Base-by-base conservation (phyloP, 2,888 invertebrate genomes). In the Acleris holmiana region DNA sequence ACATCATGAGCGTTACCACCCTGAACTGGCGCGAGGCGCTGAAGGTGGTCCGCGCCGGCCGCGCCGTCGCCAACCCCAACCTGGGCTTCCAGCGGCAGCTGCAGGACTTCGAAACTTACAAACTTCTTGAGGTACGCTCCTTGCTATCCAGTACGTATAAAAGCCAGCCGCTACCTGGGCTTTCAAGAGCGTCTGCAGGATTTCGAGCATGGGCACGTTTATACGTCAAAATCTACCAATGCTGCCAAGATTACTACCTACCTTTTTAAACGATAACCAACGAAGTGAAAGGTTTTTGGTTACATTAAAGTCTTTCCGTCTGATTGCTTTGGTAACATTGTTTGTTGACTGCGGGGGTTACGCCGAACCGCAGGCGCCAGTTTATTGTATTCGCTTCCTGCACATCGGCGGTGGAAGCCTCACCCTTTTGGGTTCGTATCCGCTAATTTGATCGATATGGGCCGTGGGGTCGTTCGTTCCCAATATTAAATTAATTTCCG, bases 51-150 rank as follows among this genome's bases (percentile, higher is more conserved):
- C 94, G 98, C 68, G 97, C 97, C 0, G 98, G 98, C 46, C 94
- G 99, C 66, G 95, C 96, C 0, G 97, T 98, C 50, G 99, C 99
- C 80, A 98, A 98, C 93, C 99, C 99, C 23, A 99, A 99, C 92
- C 94, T 97, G 68, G 99, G 99, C 76, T 99, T 99, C 89, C 98
- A 98, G 85, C 95, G 96, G 74, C 99, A 99, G 86, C 93, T 99
- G 71, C 97, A 98, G 80, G 97, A 98, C 72, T 99, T 97, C 79
- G 98, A 98, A 86, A 94, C 95, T 62, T 95, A 94, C 73, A 95
- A 96, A 76, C 92, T 98, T 67, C 83, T 94, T 62, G 98, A 98
- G 93, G 97, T 97, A 21, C 19, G 18, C n/a, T 18, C 46, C 46
- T 46, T 18, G 21, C 8, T 10, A 47, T 10, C 18, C 10, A 47